Evolutionary conservation across 2,888 invertebrate genomes (phyloP).

Genomic region (Odontocerum albicorne): DNA sequence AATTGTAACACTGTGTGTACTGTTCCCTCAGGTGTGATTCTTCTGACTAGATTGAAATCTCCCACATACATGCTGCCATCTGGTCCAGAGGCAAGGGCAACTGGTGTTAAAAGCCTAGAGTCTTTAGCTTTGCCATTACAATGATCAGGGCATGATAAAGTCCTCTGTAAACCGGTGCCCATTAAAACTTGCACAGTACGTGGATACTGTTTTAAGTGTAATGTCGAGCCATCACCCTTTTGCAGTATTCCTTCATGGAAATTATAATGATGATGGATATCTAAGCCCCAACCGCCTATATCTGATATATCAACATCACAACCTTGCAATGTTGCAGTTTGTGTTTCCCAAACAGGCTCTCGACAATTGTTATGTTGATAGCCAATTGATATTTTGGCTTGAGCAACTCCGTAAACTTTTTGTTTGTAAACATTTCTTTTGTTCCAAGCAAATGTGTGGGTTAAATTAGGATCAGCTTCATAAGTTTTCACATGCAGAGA

Average conservation of each 20-base stretch:
- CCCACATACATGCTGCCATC: slow-evolving; percentile 97
- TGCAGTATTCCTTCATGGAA: slow-evolving; percentile 97
- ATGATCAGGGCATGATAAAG: slow-evolving; percentile 82
- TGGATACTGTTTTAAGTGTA: slow-evolving; percentile 92
- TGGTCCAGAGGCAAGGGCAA: slow-evolving; percentile 90
- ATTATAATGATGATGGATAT: slow-evolving; percentile 98
- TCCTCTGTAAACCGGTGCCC: slow-evolving; percentile 88
- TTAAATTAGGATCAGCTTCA: slow-evolving; percentile 94
- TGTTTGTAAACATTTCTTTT: slow-evolving; percentile 97
- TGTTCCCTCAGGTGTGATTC: slow-evolving; percentile 86
- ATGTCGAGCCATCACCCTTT: slow-evolving; percentile 94
- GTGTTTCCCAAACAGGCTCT: slow-evolving; percentile 91
- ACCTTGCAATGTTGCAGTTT: slow-evolving; percentile 91
- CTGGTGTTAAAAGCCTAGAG: slow-evolving; percentile 86
- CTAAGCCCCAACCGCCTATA: slow-evolving; percentile 96
- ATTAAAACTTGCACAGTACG: slow-evolving; percentile 88
- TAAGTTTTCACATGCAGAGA: slow-evolving; percentile 89
- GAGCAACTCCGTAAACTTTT: slow-evolving; percentile 88
- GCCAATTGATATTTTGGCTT: slow-evolving; percentile 87
- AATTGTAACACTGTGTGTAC: slow-evolving; percentile 87
- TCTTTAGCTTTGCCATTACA: slow-evolving; percentile 86
- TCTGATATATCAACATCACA: slow-evolving; percentile 97
- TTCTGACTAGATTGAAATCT: slow-evolving; percentile 92
- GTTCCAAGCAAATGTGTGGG: slow-evolving; percentile 97
- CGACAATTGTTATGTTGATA: slow-evolving; percentile 91